Evolutionary conservation across 2,797 vertebrate genomes (phyloP), one percentile per base, ranked within the genome.

Genomic region (Telmatherina bonti): DNA sequence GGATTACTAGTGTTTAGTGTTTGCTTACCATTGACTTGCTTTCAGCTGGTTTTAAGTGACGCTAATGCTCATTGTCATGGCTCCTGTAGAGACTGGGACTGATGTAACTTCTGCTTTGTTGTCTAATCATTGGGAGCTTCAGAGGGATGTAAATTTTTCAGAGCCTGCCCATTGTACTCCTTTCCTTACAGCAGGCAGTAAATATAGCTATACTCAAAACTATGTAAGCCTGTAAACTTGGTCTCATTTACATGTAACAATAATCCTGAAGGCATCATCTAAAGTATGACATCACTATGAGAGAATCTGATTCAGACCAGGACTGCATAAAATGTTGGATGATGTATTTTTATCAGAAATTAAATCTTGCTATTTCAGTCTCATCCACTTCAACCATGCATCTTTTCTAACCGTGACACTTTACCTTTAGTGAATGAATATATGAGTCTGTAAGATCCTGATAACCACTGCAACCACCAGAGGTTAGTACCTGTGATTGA

Each of bases 401-500:
- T 30, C 20, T 41, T 41, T 4, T 41, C 12, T 13, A 18, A 18
- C 2, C 8, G 3, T 18, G 3, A 59, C 13, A 7, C 67, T 30
- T 64, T 27, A 36, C 18, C n/a, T 30, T 24, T 22, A 59, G 24
- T 49, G 33, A 53, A 65, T 10, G 13, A 20, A 11, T 45, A n/a
- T 8, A 24, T 52, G 7, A n/a, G 22, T 3, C 13, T 53, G 13
- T 35, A 68, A 33, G 61, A 38, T 18, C 22, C 8, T 45, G 43
- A 43, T 53, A 52, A 66, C 38, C 22, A 6, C 7, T 7, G 52
- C 8, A 54, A 30, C 7, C n/a, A 26, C 56, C 29, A 7, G 7
- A 0, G 4, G 15, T 6, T 7, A n/a, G 76, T 91, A 98, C 97
- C 96, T 99, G 97, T 1, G 95, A 97, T 81, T 99, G 97, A 30